phyloP scores from a whole-genome alignment of 53 echinoderm and acorn worm species.

The Crossaster papposus region DNA sequence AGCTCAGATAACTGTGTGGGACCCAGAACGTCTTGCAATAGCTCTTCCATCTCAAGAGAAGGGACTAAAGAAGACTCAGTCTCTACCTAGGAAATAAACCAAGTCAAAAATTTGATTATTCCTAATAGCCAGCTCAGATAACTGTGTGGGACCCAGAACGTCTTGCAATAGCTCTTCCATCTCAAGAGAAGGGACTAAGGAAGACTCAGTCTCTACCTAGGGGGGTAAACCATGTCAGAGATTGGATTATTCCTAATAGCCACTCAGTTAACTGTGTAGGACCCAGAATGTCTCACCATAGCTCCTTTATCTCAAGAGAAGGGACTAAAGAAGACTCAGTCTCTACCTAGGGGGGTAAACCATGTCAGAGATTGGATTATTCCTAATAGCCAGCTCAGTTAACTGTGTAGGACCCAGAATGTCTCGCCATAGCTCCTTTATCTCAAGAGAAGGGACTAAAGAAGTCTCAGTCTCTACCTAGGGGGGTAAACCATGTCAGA shows the following conservation, averaged over 20 bases:
- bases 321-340: constrained; percentile 81
- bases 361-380: not conserved
- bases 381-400: constrained; percentile 79
- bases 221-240: not conserved
- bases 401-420: constrained; percentile 91
- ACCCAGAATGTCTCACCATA: constrained; percentile 90
- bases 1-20: constrained; percentile 91
- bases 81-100: constrained; percentile 65
- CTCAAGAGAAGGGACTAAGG: constrained; percentile 79
- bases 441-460: constrained; percentile 77
- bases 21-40: constrained; percentile 90
- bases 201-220: constrained; percentile 85
- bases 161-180: constrained; percentile 92
- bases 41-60: constrained; percentile 83
- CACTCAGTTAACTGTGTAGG: constrained; percentile 87
- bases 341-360: constrained; percentile 66
- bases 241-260: too few species aligned
- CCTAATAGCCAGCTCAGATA: constrained; percentile 87
- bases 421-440: constrained; percentile 91
- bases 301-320: constrained; percentile 83
- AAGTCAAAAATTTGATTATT: too few species aligned
- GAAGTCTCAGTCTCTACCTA: constrained; percentile 87
- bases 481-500: not conserved
- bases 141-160: constrained; percentile 87
- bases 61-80: constrained; percentile 83